phyloP scores from a whole-genome alignment of 37 sponge, comb jelly and placozoan species.

The Theonella swinhoei region DNA sequence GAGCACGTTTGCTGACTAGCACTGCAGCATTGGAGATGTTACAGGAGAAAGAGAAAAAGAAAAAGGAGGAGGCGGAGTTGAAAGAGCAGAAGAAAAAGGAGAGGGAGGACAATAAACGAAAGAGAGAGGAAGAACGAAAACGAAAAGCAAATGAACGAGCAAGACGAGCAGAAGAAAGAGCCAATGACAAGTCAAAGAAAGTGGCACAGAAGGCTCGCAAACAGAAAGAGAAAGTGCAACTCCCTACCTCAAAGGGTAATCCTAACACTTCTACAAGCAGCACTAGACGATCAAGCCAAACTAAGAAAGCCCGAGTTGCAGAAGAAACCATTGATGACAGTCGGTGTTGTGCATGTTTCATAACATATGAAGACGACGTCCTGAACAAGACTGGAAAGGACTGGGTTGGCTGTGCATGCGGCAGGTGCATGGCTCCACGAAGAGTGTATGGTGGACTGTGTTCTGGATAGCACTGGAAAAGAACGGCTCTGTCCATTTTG shows the following conservation, averaged over 20 bases:
- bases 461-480: background rate
- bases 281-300: background rate
- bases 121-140: background rate
- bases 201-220: background rate
- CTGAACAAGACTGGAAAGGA: background rate
- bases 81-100: background rate
- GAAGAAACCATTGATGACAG: background rate
- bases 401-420: conserved; percentile 45
- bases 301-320: background rate
- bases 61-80: background rate
- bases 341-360: conserved; percentile 3
- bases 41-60: background rate
- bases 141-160: background rate
- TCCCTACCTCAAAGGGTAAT: background rate
- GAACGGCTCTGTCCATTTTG: background rate
- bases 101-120: background rate
- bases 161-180: background rate
- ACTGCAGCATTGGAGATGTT: background rate
- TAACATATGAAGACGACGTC: conserved; percentile 25
- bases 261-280: background rate
- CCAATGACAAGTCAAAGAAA: background rate
- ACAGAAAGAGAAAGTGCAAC: background rate
- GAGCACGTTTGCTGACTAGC: background rate
- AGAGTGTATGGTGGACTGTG: conserved; percentile 31
- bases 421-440: conserved; percentile 51